phyloP scores from a whole-genome alignment of 2,113 vertebrate species.

The Piaya cayana region DNA sequence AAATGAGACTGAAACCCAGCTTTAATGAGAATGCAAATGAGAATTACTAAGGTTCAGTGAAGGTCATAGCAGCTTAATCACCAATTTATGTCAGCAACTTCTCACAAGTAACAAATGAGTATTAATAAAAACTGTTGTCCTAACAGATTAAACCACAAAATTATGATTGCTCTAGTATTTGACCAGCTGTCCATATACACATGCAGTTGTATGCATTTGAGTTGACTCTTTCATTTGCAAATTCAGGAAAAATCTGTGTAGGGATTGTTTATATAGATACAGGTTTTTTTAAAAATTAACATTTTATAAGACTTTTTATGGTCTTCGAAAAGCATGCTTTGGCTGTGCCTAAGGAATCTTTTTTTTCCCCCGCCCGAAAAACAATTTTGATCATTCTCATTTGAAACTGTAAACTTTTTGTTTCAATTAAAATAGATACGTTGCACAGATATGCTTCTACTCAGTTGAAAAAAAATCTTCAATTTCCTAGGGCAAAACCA shows the following conservation, averaged over 20 bases:
- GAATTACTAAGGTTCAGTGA: constrained; percentile 54
- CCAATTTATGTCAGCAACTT: constrained; percentile 65
- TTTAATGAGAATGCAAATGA: constrained; percentile 73
- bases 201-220: background rate
- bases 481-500: background rate
- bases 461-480: background rate
- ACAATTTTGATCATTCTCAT: background rate
- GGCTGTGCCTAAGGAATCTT: background rate
- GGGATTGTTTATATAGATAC: background rate
- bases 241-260: background rate
- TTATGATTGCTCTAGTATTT: constrained; percentile 45
- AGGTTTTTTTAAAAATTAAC: background rate
- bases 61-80: constrained; percentile 66
- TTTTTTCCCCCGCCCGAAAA: background rate
- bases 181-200: constrained; percentile 8
- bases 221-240: background rate
- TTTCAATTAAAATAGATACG: background rate
- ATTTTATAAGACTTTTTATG: background rate
- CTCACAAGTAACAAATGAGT: constrained; percentile 67
- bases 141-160: constrained; percentile 65
- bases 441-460: background rate
- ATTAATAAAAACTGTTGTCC: constrained; percentile 72
- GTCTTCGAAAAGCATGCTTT: background rate
- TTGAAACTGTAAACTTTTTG: background rate
- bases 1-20: constrained; percentile 40